Base-by-base conservation (phyloP, 2,797 vertebrate genomes). In the Tauraco hartlaubi region DNA sequence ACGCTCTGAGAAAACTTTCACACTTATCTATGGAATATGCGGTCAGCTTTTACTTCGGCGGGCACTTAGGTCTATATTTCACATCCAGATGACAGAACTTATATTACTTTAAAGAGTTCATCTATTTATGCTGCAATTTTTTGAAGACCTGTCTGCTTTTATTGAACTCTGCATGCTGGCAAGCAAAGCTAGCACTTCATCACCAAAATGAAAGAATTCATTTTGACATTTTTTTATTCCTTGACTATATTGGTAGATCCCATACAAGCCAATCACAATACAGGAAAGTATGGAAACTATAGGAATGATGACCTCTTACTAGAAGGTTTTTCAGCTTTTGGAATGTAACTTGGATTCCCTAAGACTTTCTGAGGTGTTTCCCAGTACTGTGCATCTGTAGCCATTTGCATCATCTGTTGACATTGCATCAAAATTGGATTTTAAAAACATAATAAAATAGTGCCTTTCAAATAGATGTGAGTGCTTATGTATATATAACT, bases 81-180 rank as follows among this genome's bases (percentile, higher is more conserved):
- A 98, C 87, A 71, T 84, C 56, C 25, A 79, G 93, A 92, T 97
- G 98, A 97, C 97, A 98, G 97, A 95, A 97, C 95, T 97, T 97
- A 83, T 97, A 97, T 98, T 98, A 97, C 97, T 95, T 97, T 97
- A 98, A 98, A 97, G 97, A 97, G 94, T 97, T 97, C 98, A 98
- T 98, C 97, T 98, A 96, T 98, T 98, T 97, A 97, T 97, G 98
- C 97, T 67, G 95, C 97, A 85, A 85, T 98, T 97, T 98, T 97
- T 97, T 97, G 97, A 97, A 97, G 96, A 72, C 96, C 96, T 98
- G 97, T 97, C 98, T 94, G 91, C 94, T 66, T 91, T 98, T 98
- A 98, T 97, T 97, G 98, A 98, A 93, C 94, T 92, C 89, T 89
- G 95, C 37, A 0, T 75, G 93, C 96, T 81, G 85, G 96, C 88